Evolutionary conservation across 1,140 invertebrate species (phyloP).

Genomic region (Formica exsecta): DNA sequence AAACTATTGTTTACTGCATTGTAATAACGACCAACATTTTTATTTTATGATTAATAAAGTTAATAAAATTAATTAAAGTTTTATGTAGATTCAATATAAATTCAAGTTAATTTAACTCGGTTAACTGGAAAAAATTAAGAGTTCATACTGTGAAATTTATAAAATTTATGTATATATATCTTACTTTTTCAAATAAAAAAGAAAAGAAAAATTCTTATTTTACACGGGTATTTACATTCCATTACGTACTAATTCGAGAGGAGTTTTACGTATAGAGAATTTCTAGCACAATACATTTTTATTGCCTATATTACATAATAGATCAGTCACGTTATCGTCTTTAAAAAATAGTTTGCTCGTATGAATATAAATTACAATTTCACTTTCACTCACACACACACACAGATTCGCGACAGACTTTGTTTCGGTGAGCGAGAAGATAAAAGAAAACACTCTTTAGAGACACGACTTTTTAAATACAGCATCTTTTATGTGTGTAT

Average conservation of each 20-base stretch:
- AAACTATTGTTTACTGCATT: too few species aligned
- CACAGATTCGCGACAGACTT: conserved; percentile 58
- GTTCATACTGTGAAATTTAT: too few species aligned
- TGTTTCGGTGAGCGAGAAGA: conserved; percentile 54
- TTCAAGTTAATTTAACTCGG: not conserved
- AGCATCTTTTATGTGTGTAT: conserved; percentile 78
- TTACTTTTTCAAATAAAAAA: not conserved
- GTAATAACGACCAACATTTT: not conserved
- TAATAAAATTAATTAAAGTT: not conserved
- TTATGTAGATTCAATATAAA: not conserved
- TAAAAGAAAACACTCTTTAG: conserved; percentile 56
- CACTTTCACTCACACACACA: conserved; percentile 45
- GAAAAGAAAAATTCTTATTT: not conserved
- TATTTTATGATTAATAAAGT: not conserved
- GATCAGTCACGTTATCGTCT: conserved; percentile 55
- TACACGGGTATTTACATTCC: not conserved
- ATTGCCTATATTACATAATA: conserved; percentile 64
- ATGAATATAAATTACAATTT: conserved; percentile 64
- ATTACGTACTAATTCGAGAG: conserved; percentile 24
- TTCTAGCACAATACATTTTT: conserved; percentile 63
- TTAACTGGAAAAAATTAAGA: too few species aligned
- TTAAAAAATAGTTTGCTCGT: conserved; percentile 62
- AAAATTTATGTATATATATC: too few species aligned
- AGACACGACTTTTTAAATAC: conserved; percentile 71
- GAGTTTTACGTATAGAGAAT: conserved; percentile 31